Base-by-base conservation (phyloP, 2,888 invertebrate species). In the Dendrolimus houi region DNA sequence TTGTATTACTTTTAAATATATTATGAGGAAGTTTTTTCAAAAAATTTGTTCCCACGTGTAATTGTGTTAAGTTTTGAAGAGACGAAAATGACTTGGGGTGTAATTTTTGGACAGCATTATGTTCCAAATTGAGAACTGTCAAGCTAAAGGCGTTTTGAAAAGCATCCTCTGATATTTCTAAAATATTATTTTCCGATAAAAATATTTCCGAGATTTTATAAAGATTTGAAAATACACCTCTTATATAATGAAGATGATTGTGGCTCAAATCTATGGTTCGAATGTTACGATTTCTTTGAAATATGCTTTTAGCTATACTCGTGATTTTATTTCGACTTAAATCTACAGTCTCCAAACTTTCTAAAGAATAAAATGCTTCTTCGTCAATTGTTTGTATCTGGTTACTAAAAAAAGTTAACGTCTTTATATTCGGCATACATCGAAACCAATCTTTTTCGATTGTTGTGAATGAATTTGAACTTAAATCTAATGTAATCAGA, bases 241-340 rank as follows among this genome's bases (percentile, higher is more conserved):
- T 93, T 14, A 98, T 94, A 66, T 95, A 93, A 81, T 97, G 97
- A 56, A 98, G 93, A 78, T 97, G 97, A 83, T 98, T 98, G 79
- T 96, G 95, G 74, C 96, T 96, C 66, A 97, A 85, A 81, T 98
- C 97, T 69, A 97, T 94, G 0, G 96, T 96, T 62, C 94, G 92
- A 65, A 98, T 86, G 61, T 94, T 94, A 67, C 93, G 93, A 79
- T 97, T 96, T 69, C 91, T 92, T 66, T 94, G 93, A 82, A 97
- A 97, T 41, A 95, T 95, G 60, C 92, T 92, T 61, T 94, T 91
- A 66, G 95, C 94, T 61, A 98, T 88, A 64, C 92, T 93, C 14
- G 95, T 94, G 62, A 97, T 95, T 83, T 96, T 96, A 82, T 98
- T 98, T 80, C 96, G 95, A 74, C 96, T 96, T 73, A 98, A 92